Evolutionary conservation across 2,113 vertebrate genomes (phyloP).

Genomic region (Proterorhinus semilunaris): DNA sequence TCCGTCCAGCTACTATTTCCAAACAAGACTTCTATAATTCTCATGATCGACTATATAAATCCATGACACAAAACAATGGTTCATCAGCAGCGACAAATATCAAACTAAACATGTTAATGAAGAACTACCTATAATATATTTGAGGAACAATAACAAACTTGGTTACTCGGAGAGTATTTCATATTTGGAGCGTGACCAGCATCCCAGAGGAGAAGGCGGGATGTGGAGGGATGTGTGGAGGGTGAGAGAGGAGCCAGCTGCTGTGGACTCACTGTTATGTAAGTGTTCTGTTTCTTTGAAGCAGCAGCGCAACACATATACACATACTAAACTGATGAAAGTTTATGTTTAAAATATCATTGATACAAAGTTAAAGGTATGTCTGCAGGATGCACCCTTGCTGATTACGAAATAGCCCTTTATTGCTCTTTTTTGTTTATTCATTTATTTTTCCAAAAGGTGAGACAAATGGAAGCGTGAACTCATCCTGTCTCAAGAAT

Average conservation of each 20-base stretch:
- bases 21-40: not conserved
- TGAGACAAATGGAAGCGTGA: no score
- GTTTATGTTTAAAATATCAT: conserved; percentile 4
- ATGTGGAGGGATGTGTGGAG: conserved; percentile 18
- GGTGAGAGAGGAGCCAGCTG: conserved; percentile 58
- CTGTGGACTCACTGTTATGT: conserved; percentile 48
- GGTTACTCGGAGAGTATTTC: conserved; percentile 18
- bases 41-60: not conserved
- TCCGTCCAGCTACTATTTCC: not conserved
- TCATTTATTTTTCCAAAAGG: no score
- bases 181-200: conserved; percentile 40
- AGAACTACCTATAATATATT: no score
- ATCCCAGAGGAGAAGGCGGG: conserved; percentile 32
- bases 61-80: no score
- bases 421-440: no score
- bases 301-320: conserved; percentile 38
- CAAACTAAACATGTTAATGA: no score
- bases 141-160: conserved; percentile 4
- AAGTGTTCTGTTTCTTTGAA: conserved; percentile 55
- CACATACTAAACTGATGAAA: conserved; percentile 12
- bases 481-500: no score
- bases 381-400: no score
- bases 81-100: no score
- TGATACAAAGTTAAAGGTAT: not conserved
- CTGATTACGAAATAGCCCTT: no score